A percentile compares a stretch with the other conserved stretches of the same genome.
Evolutionary conservation across 2,797 vertebrate genomes (phyloP).

Genomic region (Myotis pilosus): DNA sequence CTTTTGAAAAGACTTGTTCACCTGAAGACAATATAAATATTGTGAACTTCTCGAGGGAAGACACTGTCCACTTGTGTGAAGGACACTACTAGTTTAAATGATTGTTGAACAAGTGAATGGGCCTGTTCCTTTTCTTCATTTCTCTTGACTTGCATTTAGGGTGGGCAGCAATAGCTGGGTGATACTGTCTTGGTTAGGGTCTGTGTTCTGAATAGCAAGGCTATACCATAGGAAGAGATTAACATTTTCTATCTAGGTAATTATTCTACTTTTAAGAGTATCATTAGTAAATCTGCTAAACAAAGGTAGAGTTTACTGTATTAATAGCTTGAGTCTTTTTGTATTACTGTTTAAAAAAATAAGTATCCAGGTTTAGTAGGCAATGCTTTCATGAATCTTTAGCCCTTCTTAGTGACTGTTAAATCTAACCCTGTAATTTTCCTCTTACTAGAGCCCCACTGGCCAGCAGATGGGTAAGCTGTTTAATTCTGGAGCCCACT

Average conservation of each 20-base stretch:
- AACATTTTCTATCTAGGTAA: neutral
- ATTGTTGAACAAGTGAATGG: neutral
- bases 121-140: neutral
- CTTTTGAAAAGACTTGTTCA: neutral
- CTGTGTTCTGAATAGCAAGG: neutral
- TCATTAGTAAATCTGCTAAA: neutral
- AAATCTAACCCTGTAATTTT: slow-evolving; percentile 29
- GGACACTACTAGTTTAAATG: neutral
- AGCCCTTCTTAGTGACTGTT: neutral
- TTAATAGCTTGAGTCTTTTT: neutral
- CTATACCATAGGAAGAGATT: neutral
- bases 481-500: neutral
- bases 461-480: neutral
- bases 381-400: neutral
- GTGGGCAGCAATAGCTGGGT: neutral
- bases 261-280: neutral
- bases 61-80: neutral
- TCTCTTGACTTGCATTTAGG: neutral
- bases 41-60: neutral
- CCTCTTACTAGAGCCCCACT: neutral
- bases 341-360: neutral
- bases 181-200: neutral
- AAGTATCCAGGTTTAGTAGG: neutral
- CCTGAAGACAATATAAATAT: neutral
- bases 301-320: neutral